These are phyloP conservation scores for Drosophila testacea DNA, from an alignment of 2,888 invertebrate species.

Conservation along the genomic window DNA sequence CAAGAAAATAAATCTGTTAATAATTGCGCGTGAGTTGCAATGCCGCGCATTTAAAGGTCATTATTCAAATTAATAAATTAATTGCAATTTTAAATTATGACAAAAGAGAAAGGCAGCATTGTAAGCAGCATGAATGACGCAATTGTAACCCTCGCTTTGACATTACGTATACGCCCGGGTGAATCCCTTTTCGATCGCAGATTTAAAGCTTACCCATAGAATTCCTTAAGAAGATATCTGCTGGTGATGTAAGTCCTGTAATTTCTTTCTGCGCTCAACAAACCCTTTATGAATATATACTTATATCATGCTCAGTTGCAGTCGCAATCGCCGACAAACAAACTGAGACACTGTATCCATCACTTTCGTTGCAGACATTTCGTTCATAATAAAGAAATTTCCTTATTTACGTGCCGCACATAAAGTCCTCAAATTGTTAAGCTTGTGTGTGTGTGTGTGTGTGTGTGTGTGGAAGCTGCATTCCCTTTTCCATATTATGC, in stretches of 20 bases:
- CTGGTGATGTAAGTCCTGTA: conserved; percentile 4
- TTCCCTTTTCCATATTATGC: conserved; percentile 3
- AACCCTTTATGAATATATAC: conserved; percentile 8
- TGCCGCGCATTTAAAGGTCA: conserved; percentile 29
- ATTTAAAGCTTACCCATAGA: conserved; percentile 1
- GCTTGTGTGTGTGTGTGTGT: neutral
- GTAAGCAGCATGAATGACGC: neutral
- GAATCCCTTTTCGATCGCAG: neutral
- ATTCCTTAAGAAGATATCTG: neutral
- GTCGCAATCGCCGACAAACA: neutral
- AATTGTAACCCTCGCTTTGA: neutral
- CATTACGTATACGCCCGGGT: conserved; percentile 23
- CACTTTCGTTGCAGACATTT: conserved; percentile 46
- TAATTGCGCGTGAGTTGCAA: conserved; percentile 32
- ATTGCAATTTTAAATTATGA: conserved; percentile 54
- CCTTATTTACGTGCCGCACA: conserved; percentile 43
- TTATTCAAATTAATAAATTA: conserved; percentile 68
- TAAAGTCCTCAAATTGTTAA: conserved; percentile 6
- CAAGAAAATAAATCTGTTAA: conserved; percentile 53
- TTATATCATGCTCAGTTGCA: conserved; percentile 11
- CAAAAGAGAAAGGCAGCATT: conserved; percentile 12
- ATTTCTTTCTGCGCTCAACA: conserved; percentile 15
- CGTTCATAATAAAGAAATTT: conserved; percentile 60
- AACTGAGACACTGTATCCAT: conserved; percentile 31
- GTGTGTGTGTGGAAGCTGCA: neutral